Evolutionary conservation across 2,888 invertebrate species (phyloP).

Genomic region (Trachelus stipa): DNA sequence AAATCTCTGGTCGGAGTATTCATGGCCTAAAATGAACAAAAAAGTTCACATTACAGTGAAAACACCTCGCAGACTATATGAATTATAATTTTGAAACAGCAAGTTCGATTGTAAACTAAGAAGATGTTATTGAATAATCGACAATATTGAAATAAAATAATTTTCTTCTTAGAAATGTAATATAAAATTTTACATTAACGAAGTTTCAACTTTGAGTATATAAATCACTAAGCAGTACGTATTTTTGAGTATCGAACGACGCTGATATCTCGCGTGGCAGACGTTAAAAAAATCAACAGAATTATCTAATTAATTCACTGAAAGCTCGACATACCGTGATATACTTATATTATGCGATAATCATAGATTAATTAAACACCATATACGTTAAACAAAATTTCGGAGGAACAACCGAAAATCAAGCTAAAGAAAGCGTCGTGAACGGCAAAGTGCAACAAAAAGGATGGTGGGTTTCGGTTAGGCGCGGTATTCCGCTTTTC

Average conservation of each 20-base stretch:
- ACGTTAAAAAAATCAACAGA: neutral
- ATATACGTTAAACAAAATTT: neutral
- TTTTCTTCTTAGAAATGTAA: neutral
- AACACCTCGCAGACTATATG: neutral
- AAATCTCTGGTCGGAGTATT: slow-evolving; percentile 55
- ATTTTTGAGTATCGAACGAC: neutral
- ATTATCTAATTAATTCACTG: slow-evolving; percentile 9
- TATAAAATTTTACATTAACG: neutral
- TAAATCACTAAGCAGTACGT: neutral
- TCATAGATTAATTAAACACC: neutral
- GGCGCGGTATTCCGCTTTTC: slow-evolving; percentile 16
- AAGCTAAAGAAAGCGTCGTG: neutral
- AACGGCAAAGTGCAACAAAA: slow-evolving; percentile 7
- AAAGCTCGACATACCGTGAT: slow-evolving; percentile 4
- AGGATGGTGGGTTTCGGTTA: neutral
- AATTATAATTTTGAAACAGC: neutral
- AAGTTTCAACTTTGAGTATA: neutral
- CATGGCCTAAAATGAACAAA: slow-evolving; percentile 36
- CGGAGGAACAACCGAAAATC: neutral
- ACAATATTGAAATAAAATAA: neutral
- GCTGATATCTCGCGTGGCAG: neutral
- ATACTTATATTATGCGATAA: neutral
- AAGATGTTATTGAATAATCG: neutral
- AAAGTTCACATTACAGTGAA: neutral
- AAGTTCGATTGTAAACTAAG: neutral